These are phyloP conservation scores for Dreissena polymorpha DNA, from an alignment of 1,140 invertebrate genomes.

Conservation along the genomic window DNA sequence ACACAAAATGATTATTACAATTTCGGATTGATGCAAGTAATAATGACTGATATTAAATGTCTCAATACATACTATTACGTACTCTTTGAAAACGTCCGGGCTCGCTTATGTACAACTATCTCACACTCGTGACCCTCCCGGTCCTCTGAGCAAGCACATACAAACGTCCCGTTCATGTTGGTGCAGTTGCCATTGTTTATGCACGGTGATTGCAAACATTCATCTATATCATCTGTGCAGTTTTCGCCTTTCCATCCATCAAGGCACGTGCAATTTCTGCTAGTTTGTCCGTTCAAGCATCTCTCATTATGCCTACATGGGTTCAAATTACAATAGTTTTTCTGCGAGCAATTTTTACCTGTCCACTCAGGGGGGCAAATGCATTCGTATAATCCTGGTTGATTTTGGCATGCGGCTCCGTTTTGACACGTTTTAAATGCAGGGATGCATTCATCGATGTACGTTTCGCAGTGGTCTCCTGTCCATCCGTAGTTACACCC, in stretches of 20 bases:
- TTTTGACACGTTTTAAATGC: constrained; percentile 3
- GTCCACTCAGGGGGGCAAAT: not conserved
- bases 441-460: constrained; percentile 8
- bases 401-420: not conserved
- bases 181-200: constrained; percentile 41
- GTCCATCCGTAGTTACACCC: not conserved
- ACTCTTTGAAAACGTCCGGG: no score
- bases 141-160: not conserved
- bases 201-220: constrained; percentile 27
- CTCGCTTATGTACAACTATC: no score
- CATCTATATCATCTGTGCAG: not conserved
- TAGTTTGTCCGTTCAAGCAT: not conserved
- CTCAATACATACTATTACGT: no score
- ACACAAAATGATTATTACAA: no score
- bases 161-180: constrained; percentile 3
- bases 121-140: not conserved
- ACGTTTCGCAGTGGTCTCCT: constrained; percentile 3
- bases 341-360: not conserved
- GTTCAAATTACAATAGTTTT: not conserved
- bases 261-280: constrained; percentile 1
- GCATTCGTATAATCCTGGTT: not conserved
- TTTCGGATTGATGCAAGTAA: no score
- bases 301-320: not conserved
- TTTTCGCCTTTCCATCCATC: constrained; percentile 1
- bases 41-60: no score